Base-by-base conservation (phyloP, 2,888 invertebrate genomes). In the Eupithecia centaureata region DNA sequence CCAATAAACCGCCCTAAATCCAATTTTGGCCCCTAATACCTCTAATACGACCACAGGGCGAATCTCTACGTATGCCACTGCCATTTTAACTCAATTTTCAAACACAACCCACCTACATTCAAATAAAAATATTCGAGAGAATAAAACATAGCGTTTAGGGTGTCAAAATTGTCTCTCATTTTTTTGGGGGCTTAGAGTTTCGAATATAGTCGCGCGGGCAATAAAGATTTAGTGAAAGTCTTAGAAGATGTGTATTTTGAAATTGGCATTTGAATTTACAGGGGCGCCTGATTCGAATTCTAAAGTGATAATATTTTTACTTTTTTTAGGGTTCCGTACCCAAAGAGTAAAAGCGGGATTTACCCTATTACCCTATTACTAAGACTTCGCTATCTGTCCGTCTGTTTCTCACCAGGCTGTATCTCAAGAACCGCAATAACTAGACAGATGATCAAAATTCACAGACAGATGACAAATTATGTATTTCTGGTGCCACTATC, bases 51-150 rank as follows among this genome's bases (percentile, higher is more conserved):
- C 92, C 91, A 86, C 92, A 87, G 86, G 88, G 89, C 90, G 91
- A 92, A 92, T 91, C 92, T 90, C 90, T 91, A 91, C 91, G 88
- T 87, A 89, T 85, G 90, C 91, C 92, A 86, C 92, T 92, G 92
- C 92, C 91, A 91, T 92, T 93, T 92, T 93, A 92, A 93, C 93
- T 92, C 92, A 89, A 93, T 93, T 93, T 92, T 88, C 84, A 87
- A 90, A 86, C 74, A 76, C 65, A 67, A 70, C 70, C 65, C 71
- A 77, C 74, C 73, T 75, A 76, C 79, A 86, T 86, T 86, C 86
- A 86, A 87, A 88, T 89, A 88, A 88, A 90, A 89, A 91, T 90
- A 89, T 89, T 86, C 87, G 85, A 82, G 79, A 84, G 84, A 85
- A 87, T 91, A 91, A 92, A 91, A 88, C 86, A 90, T 81, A 77